A percentile compares a stretch with the other conserved stretches of the same genome.
These are phyloP conservation scores for Monodelphis domestica DNA, from an alignment of 2,797 vertebrate species.

Conservation along the genomic window DNA sequence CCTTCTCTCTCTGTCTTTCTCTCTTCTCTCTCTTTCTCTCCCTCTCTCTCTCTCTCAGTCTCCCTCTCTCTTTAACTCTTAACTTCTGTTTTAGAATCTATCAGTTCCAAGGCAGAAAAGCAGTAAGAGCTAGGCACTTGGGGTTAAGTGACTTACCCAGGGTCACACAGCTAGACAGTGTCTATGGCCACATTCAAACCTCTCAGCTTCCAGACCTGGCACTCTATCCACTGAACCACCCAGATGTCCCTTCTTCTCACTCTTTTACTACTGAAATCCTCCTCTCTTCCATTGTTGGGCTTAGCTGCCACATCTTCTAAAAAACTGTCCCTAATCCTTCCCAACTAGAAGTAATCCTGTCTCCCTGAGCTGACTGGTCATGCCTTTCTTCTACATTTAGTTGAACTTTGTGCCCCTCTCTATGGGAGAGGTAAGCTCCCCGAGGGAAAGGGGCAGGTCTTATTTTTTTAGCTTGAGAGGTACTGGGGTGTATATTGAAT, in stretches of 20 bases:
- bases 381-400: neutral
- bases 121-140: too few species aligned
- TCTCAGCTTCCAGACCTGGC: too few species aligned
- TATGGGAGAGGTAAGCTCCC: neutral
- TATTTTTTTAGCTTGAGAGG: neutral
- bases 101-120: too few species aligned
- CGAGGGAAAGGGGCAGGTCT: neutral
- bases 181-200: too few species aligned
- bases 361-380: neutral
- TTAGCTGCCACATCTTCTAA: neutral
- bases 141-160: too few species aligned
- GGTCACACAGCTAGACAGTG: too few species aligned
- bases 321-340: neutral
- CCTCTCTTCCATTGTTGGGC: neutral
- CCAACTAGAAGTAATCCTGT: neutral
- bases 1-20: too few species aligned
- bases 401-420: neutral
- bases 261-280: neutral
- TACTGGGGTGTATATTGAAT: neutral
- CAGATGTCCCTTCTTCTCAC: neutral
- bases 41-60: neutral
- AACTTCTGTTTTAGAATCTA: too few species aligned
- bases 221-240: too few species aligned
- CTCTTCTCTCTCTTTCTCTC: too few species aligned
- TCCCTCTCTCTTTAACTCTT: too few species aligned